Base-by-base conservation (phyloP, 2,797 vertebrate species). In the Smutsia temminckii region DNA sequence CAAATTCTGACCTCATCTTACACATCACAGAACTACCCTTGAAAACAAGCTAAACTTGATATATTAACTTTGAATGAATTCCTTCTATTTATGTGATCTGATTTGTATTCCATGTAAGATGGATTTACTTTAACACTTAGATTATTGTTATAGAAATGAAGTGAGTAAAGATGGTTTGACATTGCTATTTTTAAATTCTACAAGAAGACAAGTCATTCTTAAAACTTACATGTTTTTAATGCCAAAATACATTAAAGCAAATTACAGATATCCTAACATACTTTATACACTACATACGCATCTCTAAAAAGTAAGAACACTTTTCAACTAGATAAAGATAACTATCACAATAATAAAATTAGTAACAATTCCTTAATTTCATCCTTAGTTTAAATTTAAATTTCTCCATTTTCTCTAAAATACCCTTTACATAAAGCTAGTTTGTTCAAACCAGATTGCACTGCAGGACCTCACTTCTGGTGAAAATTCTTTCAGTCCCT, bases 321-420 rank as follows among this genome's bases (percentile, higher is more conserved):
- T 68, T 86, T 92, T 84, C n/a, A 87, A 46, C 49, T 91, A 86
- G 25, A 53, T 87, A 81, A 93, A 75, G 17, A 59, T 59, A 84
- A 87, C 13, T 80, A 80, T 64, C 13, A 49, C 32, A 68, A 32
- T 80, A 75, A 71, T 92, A 46, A 89, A 89, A n/a, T 83, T 91
- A 88, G 46, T 86, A 71, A 42, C 37, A 42, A 21, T 95, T 64
- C 14, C 12, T 81, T 86, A 81, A 51, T 92, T 77, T 64, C 42
- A 75, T 63, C 37, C 72, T n/a, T 63, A 87, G 29, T 87, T 74
- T 17, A 71, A 81, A 85, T 21, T 89, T 6, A 72, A 0, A 72
- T 91, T 71, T 91, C 53, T 88, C n/a, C 42, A 9, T 95, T 89
- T 91, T 77, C 51, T 21, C 80, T 86, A 72, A 85, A 93, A 72